Evolutionary conservation across 1,140 invertebrate species (phyloP).

Genomic region (Macrobrachium nipponense): DNA sequence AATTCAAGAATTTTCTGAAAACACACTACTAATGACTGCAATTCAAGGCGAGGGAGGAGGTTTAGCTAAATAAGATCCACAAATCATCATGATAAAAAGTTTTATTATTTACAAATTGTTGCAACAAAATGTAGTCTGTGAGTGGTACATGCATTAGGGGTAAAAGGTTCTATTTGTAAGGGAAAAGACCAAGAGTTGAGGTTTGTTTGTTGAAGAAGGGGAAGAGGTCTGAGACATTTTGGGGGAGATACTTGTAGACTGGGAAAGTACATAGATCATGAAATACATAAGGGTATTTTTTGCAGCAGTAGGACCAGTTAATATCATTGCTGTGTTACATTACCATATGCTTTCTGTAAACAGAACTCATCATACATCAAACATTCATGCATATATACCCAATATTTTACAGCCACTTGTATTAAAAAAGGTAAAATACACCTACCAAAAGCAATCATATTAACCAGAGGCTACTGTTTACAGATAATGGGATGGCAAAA

Average conservation of each 20-base stretch:
- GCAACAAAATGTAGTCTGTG: constrained; percentile 61
- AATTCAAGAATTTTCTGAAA: too few relatives aligned
- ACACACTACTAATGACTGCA: too few relatives aligned
- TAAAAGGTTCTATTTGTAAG: constrained; percentile 32
- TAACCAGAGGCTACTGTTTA: constrained; percentile 49
- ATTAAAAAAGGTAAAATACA: constrained; percentile 29
- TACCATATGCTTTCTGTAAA: constrained; percentile 26
- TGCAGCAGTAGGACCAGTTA: constrained; percentile 49
- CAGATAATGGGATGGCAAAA: constrained; percentile 28
- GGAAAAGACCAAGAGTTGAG: constrained; percentile 13
- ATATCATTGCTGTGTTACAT: constrained; percentile 43
- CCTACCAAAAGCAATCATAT: constrained; percentile 31
- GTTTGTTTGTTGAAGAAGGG: constrained; percentile 14
- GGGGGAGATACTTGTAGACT: constrained; percentile 2
- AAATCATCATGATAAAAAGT: constrained; percentile 56
- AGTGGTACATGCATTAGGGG: constrained; percentile 57
- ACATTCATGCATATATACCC: constrained; percentile 34
- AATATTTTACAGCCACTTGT: constrained; percentile 38
- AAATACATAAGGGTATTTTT: constrained; percentile 17
- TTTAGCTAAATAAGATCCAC: too few relatives aligned
- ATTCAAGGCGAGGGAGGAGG: too few relatives aligned
- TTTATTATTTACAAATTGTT: constrained; percentile 62
- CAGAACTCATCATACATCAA: constrained; percentile 24
- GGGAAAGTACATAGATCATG: background rate
- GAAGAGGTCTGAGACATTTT: constrained; percentile 1